Percentiles rank a stretch among this genome's conserved stretches.
phyloP scores from a whole-genome alignment of 2,888 invertebrate genomes.

The Microctonus aethiopoides region DNA sequence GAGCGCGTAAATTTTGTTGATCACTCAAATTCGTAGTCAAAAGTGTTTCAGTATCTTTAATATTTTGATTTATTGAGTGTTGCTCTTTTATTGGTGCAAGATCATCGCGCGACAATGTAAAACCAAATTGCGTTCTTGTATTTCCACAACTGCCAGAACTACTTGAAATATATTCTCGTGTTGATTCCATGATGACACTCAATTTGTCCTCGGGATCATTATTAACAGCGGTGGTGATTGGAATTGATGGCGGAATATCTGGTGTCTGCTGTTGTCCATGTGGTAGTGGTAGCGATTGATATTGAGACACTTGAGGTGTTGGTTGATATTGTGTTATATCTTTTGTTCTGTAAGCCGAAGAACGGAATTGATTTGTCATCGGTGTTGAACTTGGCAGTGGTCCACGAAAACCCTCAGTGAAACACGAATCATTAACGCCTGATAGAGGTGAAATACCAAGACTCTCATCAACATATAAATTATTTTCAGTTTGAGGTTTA shows the following conservation, averaged over 20 bases:
- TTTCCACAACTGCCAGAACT: slow-evolving; percentile 58
- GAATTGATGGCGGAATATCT: slow-evolving; percentile 39
- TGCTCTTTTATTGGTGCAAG: slow-evolving; percentile 57
- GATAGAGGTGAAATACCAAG: slow-evolving; percentile 57
- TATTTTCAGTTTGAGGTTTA: slow-evolving; percentile 49
- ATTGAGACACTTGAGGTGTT: slow-evolving; percentile 46
- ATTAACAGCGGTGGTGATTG: slow-evolving; percentile 6
- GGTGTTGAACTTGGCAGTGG: slow-evolving; percentile 61
- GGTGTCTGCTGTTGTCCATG: slow-evolving; percentile 34
- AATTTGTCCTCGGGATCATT: slow-evolving; percentile 65
- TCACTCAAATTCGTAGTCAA: slow-evolving; percentile 51
- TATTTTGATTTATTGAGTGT: slow-evolving; percentile 43
- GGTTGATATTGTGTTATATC: slow-evolving; percentile 41
- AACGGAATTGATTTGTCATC: slow-evolving; percentile 60
- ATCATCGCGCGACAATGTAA: slow-evolving; percentile 57
- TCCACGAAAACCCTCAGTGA: slow-evolving; percentile 59
- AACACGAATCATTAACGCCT: slow-evolving; percentile 58
- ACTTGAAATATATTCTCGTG: slow-evolving; percentile 72
- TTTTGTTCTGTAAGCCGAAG: slow-evolving; percentile 49
- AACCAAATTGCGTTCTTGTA: slow-evolving; percentile 53
- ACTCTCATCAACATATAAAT: slow-evolving; percentile 59
- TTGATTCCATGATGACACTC: slow-evolving; percentile 74
- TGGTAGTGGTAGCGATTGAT: slow-evolving; percentile 12
- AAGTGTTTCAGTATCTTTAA: slow-evolving; percentile 46
- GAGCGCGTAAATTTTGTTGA: slow-evolving; percentile 58